Base-by-base conservation (phyloP, 2,888 invertebrate species). In the Drosophila kambysellisi region DNA sequence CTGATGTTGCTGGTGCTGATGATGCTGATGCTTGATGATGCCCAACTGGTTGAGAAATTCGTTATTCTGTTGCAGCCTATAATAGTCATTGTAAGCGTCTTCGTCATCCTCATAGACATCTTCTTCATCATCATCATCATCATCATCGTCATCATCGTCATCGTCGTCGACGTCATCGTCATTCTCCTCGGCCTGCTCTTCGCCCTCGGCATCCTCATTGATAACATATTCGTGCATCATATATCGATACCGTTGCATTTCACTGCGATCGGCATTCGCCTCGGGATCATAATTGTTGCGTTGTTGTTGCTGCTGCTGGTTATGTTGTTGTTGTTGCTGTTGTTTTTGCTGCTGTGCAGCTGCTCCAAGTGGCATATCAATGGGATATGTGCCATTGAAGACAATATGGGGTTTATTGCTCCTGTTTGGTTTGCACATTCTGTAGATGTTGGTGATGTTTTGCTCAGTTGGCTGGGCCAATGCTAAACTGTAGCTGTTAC, bases 371-470 rank as follows among this genome's bases (percentile, higher is more conserved):
- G 97, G 97, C 89, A 95, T 95, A 92, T 97, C 97, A 79, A 98
- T 97, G 6, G 97, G 97, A 94, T 95, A 98, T 4, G 97, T 98
- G 61, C 97, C 97, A 83, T 97, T 97, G 92, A 97, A 97, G 73
- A 97, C 95, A 54, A 97, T 94, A 58, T 82, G 79, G 1, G 82
- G 74, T 29, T 71, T 73, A 50, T 50, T 67, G 37, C 15, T 67
- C 0, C 39, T 57, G 61, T 8, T 59, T 9, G 35, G 72, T 62
- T 80, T 82, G 72, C 57, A 74, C 62, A 52, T 63, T 61, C 69
- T 76, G 57, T 62, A 76, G 73, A 63, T 81, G 77, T 51, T 80
- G 70, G 9, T 69, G 52, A 43, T 70, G 56, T 56, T 59, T 29
- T 51, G 51, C 11, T 33, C 33, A 17, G 4, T 63, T 61, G 48